A percentile compares a stretch with the other conserved stretches of the same genome.
phyloP scores from a whole-genome alignment of 2,113 vertebrate species.

The Scomber scombrus region DNA sequence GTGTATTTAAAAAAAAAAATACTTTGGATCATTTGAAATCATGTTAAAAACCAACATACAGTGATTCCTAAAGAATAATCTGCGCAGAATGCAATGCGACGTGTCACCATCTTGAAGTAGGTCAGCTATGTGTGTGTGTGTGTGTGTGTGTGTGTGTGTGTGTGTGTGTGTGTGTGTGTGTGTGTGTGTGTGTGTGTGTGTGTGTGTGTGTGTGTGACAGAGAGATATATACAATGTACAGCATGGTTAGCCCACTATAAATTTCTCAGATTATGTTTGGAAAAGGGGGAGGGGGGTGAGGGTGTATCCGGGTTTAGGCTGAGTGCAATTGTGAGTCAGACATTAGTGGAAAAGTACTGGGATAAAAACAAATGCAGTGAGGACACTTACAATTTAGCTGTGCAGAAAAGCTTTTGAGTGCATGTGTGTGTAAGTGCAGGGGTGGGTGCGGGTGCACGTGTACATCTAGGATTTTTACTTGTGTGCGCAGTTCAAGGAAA shows the following conservation, averaged over 20 bases:
- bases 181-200: too few species aligned
- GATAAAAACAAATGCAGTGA: constrained; percentile 22
- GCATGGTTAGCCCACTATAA: constrained; percentile 13
- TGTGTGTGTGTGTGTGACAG: too few species aligned
- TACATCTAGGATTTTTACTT: not conserved
- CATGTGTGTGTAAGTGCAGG: not conserved
- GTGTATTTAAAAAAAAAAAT: not conserved
- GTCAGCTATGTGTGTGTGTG: not conserved
- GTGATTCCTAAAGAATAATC: not conserved
- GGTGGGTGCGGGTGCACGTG: not conserved
- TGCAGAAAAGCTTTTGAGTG: not conserved
- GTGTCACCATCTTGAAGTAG: not conserved
- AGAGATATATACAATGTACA: not conserved
- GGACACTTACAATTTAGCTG: constrained; percentile 31
- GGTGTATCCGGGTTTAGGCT: constrained; percentile 46
- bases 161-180: too few species aligned
- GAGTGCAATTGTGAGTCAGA: constrained; percentile 66
- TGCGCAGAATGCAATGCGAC: not conserved
- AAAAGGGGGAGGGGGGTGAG: constrained; percentile 4
- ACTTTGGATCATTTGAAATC: not conserved
- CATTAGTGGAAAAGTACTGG: constrained; percentile 80
- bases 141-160: too few species aligned
- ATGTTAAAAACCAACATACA: not conserved
- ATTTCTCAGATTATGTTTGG: constrained; percentile 53
- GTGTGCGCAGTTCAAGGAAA: constrained; percentile 13